Percentiles rank a stretch among this genome's conserved stretches.
These are phyloP conservation scores for Acanthopagrus latus DNA, from an alignment of 2,797 vertebrate genomes.

Conservation along the genomic window DNA sequence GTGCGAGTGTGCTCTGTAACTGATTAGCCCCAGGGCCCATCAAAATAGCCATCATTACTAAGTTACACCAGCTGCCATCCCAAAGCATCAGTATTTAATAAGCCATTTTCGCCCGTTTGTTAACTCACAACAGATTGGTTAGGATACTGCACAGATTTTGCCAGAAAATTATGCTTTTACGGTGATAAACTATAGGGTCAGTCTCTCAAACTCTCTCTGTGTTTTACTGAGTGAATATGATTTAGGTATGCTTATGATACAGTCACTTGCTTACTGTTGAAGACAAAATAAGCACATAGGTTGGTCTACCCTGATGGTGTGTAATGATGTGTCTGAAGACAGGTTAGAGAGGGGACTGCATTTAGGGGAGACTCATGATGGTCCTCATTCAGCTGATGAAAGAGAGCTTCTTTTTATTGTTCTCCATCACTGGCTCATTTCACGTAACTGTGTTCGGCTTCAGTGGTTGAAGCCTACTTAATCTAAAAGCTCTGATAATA, in stretches of 20 bases:
- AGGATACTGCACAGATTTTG: neutral
- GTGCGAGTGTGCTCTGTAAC: too few relatives aligned
- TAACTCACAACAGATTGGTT: neutral
- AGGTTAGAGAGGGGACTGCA: neutral
- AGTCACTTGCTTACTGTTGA: neutral
- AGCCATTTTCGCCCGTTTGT: neutral
- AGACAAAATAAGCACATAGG: neutral
- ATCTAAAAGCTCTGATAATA: slow-evolving; percentile 6
- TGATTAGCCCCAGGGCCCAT: too few relatives aligned
- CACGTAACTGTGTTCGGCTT: neutral
- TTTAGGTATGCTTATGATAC: neutral
- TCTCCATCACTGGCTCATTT: neutral
- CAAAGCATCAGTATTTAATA: too few relatives aligned
- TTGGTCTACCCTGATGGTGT: neutral
- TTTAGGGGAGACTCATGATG: neutral
- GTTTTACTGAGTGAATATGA: neutral
- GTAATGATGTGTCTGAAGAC: slow-evolving; percentile 9
- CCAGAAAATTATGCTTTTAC: neutral
- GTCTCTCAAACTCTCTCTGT: neutral
- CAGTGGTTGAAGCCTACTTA: slow-evolving; percentile 5
- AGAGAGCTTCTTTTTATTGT: slow-evolving; percentile 9
- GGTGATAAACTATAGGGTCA: neutral
- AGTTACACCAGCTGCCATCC: too few relatives aligned
- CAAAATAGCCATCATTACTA: too few relatives aligned
- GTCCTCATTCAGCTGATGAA: slow-evolving; percentile 13